Evolutionary conservation across 2,888 invertebrate genomes (phyloP), one percentile per base, ranked within the genome.

Genomic region (Idaea straminata): DNA sequence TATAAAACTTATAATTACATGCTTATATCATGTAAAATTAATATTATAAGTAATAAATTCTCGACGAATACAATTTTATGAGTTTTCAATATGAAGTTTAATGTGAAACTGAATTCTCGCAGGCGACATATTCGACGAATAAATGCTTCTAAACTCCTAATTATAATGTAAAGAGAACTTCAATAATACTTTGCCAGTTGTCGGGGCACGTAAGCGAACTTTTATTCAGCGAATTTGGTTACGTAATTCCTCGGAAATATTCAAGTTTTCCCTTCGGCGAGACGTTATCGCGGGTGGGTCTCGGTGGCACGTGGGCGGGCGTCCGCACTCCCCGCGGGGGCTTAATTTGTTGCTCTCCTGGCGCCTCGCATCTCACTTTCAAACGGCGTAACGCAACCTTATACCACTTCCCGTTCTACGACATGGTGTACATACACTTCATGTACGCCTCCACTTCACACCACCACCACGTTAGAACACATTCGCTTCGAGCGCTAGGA

Each of bases 341-440:
- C 91, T 91, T 92, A 92, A 92, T 92, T 92, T 92, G 92, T 92
- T 92, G 92, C 91, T 91, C 92, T 91, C 92, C 87, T 89, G 92
- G 89, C 92, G 90, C 92, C 90, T 88, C 87, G 89, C 87, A 86
- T 92, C 91, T 92, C 91, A 89, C 89, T 92, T 92, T 89, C 92
- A 89, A 90, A 89, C 89, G 88, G 87, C 86, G 92, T 91, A 91
- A 92, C 88, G 85, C 89, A 88, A 92, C 91, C 92, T 91, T 84
- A 25, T 25, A 86, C 87, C 87, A 83, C 84, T 85, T 84, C 86
- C 88, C 88, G 86, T 84, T 78, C 83, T 76, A 81, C 76, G 77
- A 74, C 82, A 79, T 80, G 81, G 79, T 84, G 83, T 84, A 82
- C 77, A 81, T 81, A 82, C 77, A 81, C 82, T 82, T 83, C 84